phyloP scores from a whole-genome alignment of 2,888 invertebrate genomes.

The Nymphalis c-album region DNA sequence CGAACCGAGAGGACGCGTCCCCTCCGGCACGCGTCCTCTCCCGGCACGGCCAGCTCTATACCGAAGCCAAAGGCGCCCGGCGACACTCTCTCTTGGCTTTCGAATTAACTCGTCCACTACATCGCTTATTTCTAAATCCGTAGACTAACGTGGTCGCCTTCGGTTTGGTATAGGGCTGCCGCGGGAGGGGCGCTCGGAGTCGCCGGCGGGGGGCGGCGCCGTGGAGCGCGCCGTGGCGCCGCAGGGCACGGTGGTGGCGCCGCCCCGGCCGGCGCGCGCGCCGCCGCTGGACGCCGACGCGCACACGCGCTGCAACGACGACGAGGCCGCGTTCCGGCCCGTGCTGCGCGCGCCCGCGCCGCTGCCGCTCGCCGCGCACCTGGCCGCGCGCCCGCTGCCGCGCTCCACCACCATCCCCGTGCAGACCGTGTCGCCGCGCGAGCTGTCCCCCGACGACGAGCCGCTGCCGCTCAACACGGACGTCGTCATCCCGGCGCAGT shows the following conservation, averaged over 20 bases:
- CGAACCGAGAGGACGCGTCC: constrained; percentile 40
- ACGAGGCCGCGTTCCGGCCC: constrained; percentile 86
- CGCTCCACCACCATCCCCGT: constrained; percentile 68
- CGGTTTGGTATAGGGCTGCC: constrained; percentile 89
- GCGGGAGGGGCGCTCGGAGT: constrained; percentile 48
- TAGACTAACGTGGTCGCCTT: constrained; percentile 84
- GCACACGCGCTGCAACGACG: constrained; percentile 78
- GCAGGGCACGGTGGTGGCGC: constrained; percentile 82
- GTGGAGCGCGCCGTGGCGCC: constrained; percentile 89
- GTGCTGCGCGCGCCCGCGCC: constrained; percentile 80
- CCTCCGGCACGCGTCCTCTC: constrained; percentile 46
- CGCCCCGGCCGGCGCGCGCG: constrained; percentile 63
- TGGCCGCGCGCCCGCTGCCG: constrained; percentile 58
- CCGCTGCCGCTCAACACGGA: constrained; percentile 47
- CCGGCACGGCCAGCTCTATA: constrained; percentile 51
- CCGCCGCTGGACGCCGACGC: constrained; percentile 69
- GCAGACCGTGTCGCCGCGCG: constrained; percentile 43
- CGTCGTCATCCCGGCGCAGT: constrained; percentile 48
- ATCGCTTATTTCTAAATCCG: constrained; percentile 49
- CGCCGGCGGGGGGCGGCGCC: constrained; percentile 52
- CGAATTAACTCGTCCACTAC: constrained; percentile 41
- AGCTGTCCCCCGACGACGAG: constrained; percentile 40
- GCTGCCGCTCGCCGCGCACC: constrained; percentile 47
- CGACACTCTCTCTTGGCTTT: constrained; percentile 51
- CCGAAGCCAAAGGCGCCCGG: constrained; percentile 79